Conservation (phyloP, 2,113 vertebrate species). For the Sprattus sprattus region DNA sequence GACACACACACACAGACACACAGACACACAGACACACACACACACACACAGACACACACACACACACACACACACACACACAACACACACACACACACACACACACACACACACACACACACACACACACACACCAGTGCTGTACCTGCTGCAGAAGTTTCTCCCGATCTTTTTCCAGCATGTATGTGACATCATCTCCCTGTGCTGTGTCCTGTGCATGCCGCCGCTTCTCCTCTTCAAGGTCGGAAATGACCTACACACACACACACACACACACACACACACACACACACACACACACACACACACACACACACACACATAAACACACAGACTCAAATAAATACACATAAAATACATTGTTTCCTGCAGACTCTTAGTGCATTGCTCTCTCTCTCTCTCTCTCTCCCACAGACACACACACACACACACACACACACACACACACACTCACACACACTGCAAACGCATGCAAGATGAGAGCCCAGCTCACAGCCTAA, state of each 20-base stretch:
- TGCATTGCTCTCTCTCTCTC: no score
- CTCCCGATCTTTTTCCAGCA: slow-evolving; percentile 90
- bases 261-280: slow-evolving; percentile 27
- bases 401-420: neutral
- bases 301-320: neutral
- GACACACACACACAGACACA: no score
- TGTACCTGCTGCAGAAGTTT: slow-evolving; percentile 92
- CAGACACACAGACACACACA: no score
- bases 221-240: slow-evolving; percentile 86
- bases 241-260: slow-evolving; percentile 87
- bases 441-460: slow-evolving; percentile 56
- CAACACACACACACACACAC: no score
- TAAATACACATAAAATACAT: no score
- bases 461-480: slow-evolving; percentile 96
- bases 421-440: slow-evolving; percentile 14
- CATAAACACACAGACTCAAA: no score
- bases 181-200: slow-evolving; percentile 87
- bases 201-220: slow-evolving; percentile 85
- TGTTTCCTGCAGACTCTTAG: no score
- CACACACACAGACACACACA: no score
- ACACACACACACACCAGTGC: no score
- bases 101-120: no score
- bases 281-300: slow-evolving; percentile 4
- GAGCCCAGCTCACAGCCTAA: slow-evolving; percentile 86
- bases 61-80: no score